Base-by-base conservation (phyloP, 2,888 invertebrate species). In the Gerosis bhagava region DNA sequence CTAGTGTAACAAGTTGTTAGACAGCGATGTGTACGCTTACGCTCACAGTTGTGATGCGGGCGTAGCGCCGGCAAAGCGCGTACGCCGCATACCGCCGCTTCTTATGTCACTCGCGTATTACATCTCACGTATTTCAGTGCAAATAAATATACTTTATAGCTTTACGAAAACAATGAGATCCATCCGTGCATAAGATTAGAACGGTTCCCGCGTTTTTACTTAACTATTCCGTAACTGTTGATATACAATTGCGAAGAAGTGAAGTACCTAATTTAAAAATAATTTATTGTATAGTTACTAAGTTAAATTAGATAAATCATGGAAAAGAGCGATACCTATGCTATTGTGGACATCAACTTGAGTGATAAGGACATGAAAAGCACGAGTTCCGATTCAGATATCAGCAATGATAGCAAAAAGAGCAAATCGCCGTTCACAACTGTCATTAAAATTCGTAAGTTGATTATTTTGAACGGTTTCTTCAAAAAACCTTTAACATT, bases 391-490 rank as follows among this genome's bases (percentile, higher is more conserved):
- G 62, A 60, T 35, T 59, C 58, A 22, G 59, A 67, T 35, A 46
- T 37, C 47, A 55, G 40, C 13, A 73, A 68, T 34, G 67, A 63
- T 55, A 59, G 53, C 43, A 68, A 63, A 54, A 77, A 66, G 50
- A 62, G 51, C 16, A 68, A 64, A 46, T 58, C 64, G 3, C 67
- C 76, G 10, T 70, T 79, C 51, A 70, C 70, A 34, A 77, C 79
- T 16, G 70, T 83, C 46, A 69, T 84, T 52, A 78, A 80, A 67
- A 76, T 79, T 63, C 78, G 87, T 87, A 77, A 86, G 86, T 83
- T 54, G 34, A 32, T 46, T 39, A 10, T 31, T 32, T 46, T 25
- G 11, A 39, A 13, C 25, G n/a, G 6, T 24, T 5, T 19, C 22
- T 22, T 5, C n/a, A n/a, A n/a, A n/a, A n/a, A n/a, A n/a, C n/a